Conservation (phyloP, 2,888 invertebrate genomes). For the Branchellion lobata region DNA sequence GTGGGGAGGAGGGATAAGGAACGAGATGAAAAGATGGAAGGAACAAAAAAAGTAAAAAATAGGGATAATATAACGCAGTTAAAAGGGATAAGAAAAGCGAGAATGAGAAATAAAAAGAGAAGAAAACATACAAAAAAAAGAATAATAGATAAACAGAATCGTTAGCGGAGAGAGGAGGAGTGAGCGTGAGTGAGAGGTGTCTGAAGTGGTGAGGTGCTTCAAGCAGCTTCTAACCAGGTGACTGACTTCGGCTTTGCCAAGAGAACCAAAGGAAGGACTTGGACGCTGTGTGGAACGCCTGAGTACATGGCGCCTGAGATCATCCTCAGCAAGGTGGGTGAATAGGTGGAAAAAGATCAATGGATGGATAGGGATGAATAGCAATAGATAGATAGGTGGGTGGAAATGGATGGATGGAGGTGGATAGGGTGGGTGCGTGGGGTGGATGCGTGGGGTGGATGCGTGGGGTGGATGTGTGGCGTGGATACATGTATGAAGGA, state of each 20-base stretch:
- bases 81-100: too few species aligned
- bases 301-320: constrained; percentile 73
- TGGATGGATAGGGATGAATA: background rate
- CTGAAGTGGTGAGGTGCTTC: too few species aligned
- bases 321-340: constrained; percentile 68
- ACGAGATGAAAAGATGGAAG: background rate
- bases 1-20: background rate
- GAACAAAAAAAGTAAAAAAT: background rate
- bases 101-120: too few species aligned
- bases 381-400: constrained; percentile 42
- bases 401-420: too few species aligned
- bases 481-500: background rate
- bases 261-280: constrained; percentile 97
- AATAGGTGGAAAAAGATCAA: too few species aligned
- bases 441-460: too few species aligned
- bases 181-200: too few species aligned
- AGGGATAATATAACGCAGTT: too few species aligned
- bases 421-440: background rate
- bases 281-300: constrained; percentile 98
- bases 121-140: too few species aligned
- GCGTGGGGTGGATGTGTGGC: background rate
- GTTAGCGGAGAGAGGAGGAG: too few species aligned
- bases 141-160: too few species aligned
- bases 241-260: constrained; percentile 99
- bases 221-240: too few species aligned